phyloP scores from a whole-genome alignment of 1,140 invertebrate species.

The Varroa destructor region DNA sequence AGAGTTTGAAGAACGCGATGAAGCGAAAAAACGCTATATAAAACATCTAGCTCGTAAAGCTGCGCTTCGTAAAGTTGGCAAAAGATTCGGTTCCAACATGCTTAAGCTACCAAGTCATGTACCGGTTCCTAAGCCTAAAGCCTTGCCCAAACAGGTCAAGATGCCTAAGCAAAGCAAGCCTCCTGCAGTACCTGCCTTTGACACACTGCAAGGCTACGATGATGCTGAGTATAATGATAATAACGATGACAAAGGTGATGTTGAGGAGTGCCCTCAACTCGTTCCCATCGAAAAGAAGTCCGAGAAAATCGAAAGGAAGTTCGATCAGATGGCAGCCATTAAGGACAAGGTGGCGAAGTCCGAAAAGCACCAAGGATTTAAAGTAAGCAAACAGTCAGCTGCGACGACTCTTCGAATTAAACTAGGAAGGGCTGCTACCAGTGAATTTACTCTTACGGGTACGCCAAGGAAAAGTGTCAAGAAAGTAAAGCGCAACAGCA shows the following conservation, averaged over 20 bases:
- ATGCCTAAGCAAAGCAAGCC: slow-evolving; percentile 16
- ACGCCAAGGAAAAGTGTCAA: too few relatives aligned
- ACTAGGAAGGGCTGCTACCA: too few relatives aligned
- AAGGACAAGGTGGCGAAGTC: too few relatives aligned
- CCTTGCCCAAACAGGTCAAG: background rate
- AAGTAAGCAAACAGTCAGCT: too few relatives aligned
- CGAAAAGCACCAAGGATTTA: too few relatives aligned
- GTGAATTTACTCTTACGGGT: too few relatives aligned
- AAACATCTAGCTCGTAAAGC: slow-evolving; percentile 17
- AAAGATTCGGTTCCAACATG: slow-evolving; percentile 23
- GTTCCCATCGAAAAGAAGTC: slow-evolving; percentile 2
- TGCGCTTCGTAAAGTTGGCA: background rate
- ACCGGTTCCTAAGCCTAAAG: slow-evolving; percentile 1
- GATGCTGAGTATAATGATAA: background rate
- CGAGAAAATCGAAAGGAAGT: background rate
- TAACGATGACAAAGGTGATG: background rate
- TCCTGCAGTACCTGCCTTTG: background rate
- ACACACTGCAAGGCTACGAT: slow-evolving; percentile 13
- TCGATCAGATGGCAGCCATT: too few relatives aligned
- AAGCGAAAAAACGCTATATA: slow-evolving; percentile 6
- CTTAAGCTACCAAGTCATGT: slow-evolving; percentile 16
- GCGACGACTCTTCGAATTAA: too few relatives aligned
- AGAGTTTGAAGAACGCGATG: slow-evolving; percentile 5
- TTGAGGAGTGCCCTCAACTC: slow-evolving; percentile 8
- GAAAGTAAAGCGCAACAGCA: background rate